Evolutionary conservation across 2,797 vertebrate genomes (phyloP).

Genomic region (Scyliorhinus canicula): DNA sequence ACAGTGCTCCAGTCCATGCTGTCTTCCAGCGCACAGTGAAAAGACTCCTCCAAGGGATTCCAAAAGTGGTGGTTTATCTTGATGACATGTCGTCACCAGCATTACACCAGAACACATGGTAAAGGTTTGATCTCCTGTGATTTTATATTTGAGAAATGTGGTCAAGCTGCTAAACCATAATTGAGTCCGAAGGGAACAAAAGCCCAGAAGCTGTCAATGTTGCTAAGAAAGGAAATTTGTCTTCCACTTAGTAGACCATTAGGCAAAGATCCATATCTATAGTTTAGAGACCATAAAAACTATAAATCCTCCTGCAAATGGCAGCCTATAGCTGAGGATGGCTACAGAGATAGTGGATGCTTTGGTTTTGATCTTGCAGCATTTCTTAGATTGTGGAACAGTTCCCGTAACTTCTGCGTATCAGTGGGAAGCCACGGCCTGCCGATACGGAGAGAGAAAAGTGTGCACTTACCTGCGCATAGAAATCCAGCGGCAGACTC

Average conservation of each 20-base stretch:
- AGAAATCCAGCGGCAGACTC: too few relatives aligned
- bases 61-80: too few relatives aligned
- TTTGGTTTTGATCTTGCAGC: not conserved
- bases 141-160: not conserved
- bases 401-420: too few relatives aligned
- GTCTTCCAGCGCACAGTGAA: too few relatives aligned
- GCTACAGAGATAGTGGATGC: not conserved
- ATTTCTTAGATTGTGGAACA: not conserved
- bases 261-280: not conserved
- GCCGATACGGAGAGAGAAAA: not conserved
- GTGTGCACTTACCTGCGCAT: too few relatives aligned
- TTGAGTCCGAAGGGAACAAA: constrained; percentile 18
- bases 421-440: too few relatives aligned
- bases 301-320: not conserved
- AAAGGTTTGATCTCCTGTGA: constrained; percentile 9
- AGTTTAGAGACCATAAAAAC: not conserved
- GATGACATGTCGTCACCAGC: too few relatives aligned
- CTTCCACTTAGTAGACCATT: constrained; percentile 4
- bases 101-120: too few relatives aligned
- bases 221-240: constrained; percentile 15
- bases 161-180: not conserved
- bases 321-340: not conserved
- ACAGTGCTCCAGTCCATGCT: too few relatives aligned
- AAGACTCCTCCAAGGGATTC: too few relatives aligned
- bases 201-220: not conserved